These are phyloP conservation scores for Sisyra nigra DNA, from an alignment of 2,888 invertebrate species.

Conservation along the genomic window DNA sequence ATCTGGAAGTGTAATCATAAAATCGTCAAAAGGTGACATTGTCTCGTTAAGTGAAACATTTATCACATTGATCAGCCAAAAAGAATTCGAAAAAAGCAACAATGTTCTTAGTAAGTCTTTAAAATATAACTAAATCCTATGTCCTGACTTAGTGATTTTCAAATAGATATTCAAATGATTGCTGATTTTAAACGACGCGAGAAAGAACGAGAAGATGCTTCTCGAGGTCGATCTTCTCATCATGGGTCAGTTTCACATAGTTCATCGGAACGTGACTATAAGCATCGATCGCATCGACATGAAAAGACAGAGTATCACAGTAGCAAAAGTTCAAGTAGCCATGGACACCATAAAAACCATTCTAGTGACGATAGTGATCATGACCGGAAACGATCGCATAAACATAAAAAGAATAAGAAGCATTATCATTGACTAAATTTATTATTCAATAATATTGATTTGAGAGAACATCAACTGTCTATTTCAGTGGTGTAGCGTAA, in stretches of 20 bases:
- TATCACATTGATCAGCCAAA: slow-evolving; percentile 57
- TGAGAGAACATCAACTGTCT: too few species aligned
- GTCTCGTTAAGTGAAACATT: slow-evolving; percentile 63
- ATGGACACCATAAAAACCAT: not conserved
- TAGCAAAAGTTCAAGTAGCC: not conserved
- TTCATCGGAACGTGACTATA: not conserved
- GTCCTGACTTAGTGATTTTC: too few species aligned
- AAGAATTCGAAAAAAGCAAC: slow-evolving; percentile 65
- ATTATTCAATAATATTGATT: too few species aligned
- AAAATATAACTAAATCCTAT: not conserved
- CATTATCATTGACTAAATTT: not conserved
- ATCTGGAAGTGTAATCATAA: slow-evolving; percentile 59
- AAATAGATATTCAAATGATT: too few species aligned
- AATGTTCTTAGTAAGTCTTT: slow-evolving; percentile 85
- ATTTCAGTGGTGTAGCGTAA: too few species aligned
- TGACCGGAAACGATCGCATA: not conserved
- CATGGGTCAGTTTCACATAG: too few species aligned
- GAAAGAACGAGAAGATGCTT: too few species aligned
- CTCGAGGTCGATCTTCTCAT: too few species aligned
- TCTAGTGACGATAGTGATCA: not conserved
- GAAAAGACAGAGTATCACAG: not conserved
- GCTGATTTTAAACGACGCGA: too few species aligned
- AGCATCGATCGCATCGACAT: not conserved
- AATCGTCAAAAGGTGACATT: slow-evolving; percentile 48
- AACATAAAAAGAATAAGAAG: not conserved